phyloP scores from a whole-genome alignment of 2,888 invertebrate species.

The Eupithecia abbreviata region DNA sequence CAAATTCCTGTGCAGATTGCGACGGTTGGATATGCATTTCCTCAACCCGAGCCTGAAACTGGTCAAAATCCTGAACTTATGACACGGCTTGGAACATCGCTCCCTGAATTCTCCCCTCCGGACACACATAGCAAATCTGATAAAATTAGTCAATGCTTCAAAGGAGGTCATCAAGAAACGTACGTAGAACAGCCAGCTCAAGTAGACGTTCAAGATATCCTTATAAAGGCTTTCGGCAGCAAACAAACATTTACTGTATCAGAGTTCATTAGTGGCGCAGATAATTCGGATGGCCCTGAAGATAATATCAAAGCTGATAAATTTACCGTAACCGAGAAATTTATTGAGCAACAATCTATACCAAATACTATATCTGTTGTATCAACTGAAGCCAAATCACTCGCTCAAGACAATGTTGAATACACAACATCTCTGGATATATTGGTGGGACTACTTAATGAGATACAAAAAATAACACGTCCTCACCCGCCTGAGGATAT shows the following conservation, averaged over 20 bases:
- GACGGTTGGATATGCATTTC: constrained; percentile 68
- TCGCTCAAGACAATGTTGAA: constrained; percentile 49
- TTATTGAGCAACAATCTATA: background rate
- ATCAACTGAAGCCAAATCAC: background rate
- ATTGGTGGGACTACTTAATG: constrained; percentile 70
- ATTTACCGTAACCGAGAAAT: background rate
- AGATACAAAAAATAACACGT: constrained; percentile 74
- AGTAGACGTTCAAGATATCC: constrained; percentile 22
- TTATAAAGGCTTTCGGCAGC: background rate
- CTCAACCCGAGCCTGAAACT: constrained; percentile 45
- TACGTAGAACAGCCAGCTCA: constrained; percentile 23
- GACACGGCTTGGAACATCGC: constrained; percentile 24
- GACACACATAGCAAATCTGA: constrained; percentile 32
- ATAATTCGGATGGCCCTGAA: background rate
- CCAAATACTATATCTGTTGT: background rate
- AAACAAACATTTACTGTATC: background rate
- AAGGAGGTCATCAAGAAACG: constrained; percentile 33
- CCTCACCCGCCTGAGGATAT: constrained; percentile 51
- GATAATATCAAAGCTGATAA: constrained; percentile 5
- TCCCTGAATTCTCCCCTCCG: constrained; percentile 5
- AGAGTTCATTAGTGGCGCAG: background rate
- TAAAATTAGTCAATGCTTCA: constrained; percentile 47
- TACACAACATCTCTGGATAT: constrained; percentile 71
- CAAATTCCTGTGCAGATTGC: constrained; percentile 66
- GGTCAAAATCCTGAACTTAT: constrained; percentile 38